Evolutionary conservation across 2,888 invertebrate genomes (phyloP).

Genomic region (Slavum lentiscoides): DNA sequence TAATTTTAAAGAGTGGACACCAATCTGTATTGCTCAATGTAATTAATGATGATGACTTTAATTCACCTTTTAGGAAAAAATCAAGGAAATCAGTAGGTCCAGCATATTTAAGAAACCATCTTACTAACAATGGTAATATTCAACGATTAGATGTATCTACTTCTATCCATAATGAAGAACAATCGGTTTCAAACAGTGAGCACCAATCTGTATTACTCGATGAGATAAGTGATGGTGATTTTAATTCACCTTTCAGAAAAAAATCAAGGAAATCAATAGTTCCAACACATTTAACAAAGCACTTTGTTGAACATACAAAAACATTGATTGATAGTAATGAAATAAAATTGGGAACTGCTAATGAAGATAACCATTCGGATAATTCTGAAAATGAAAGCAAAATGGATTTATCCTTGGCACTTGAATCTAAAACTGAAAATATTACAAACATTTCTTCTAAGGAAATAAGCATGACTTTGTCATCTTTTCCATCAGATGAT

Average conservation of each 20-base stretch:
- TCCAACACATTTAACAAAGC: not conserved
- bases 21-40: slow-evolving; percentile 10
- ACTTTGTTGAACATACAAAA: not conserved
- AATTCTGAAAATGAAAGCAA: not conserved
- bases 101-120: not conserved
- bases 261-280: slow-evolving; percentile 18
- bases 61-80: slow-evolving; percentile 45
- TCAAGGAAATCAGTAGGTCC: not conserved
- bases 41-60: slow-evolving; percentile 20
- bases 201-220: slow-evolving; percentile 1
- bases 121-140: too few species aligned
- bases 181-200: not conserved
- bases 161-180: not conserved
- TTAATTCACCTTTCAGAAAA: slow-evolving; percentile 43
- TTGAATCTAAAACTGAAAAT: not conserved
- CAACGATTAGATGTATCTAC: not conserved
- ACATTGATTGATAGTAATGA: not conserved
- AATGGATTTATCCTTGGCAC: slow-evolving; percentile 30
- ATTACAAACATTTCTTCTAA: not conserved
- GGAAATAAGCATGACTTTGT: not conserved
- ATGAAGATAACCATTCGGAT: not conserved
- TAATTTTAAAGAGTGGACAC: not conserved
- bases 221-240: slow-evolving; percentile 21
- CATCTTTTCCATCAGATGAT: not conserved
- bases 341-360: not conserved